phyloP scores from a whole-genome alignment of 2,888 invertebrate genomes.

The Xanthia togata region DNA sequence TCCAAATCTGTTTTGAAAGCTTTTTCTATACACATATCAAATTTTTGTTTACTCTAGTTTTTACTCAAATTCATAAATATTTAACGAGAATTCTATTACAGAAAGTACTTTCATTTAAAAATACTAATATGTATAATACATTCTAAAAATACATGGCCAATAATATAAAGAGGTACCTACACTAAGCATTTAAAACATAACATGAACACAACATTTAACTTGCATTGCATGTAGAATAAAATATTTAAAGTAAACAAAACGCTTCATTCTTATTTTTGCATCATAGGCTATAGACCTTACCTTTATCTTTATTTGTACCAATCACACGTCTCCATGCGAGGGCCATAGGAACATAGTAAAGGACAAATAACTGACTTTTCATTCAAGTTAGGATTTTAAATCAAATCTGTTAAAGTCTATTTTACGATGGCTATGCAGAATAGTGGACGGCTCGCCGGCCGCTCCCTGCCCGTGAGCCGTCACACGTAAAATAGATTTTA shows the following conservation, averaged over 20 bases:
- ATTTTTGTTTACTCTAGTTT: constrained; percentile 26
- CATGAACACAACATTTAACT: constrained; percentile 17
- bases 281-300: neutral
- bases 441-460: too few relatives aligned
- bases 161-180: constrained; percentile 30
- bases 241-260: constrained; percentile 4
- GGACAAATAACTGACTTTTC: too few relatives aligned
- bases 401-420: too few relatives aligned
- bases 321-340: neutral
- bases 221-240: constrained; percentile 5
- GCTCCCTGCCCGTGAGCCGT: too few relatives aligned
- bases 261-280: neutral
- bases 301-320: neutral
- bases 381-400: too few relatives aligned
- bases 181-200: constrained; percentile 33
- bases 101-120: constrained; percentile 8
- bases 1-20: constrained; percentile 35
- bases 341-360: too few relatives aligned
- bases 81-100: constrained; percentile 22
- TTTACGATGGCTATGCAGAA: too few relatives aligned
- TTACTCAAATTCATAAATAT: constrained; percentile 31
- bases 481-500: too few relatives aligned
- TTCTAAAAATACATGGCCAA: constrained; percentile 56
- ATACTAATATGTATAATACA: constrained; percentile 30
- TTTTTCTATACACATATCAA: constrained; percentile 52